Percentiles rank a stretch among this genome's conserved stretches.
Conservation (phyloP, 1,140 invertebrate genomes). For the Drosophila ambigua region DNA sequence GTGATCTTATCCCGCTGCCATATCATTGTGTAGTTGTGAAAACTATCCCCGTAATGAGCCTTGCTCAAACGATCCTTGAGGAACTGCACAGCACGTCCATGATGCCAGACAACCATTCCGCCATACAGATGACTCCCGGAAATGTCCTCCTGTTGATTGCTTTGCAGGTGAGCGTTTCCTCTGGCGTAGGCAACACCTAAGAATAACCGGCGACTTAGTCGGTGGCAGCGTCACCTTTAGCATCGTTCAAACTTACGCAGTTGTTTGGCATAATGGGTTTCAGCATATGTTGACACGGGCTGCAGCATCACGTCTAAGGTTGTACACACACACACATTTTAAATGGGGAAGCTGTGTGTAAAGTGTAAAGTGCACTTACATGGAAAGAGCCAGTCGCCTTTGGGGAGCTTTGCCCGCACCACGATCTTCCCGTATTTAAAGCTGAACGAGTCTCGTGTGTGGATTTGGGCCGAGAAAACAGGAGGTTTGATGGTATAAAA, state of each 20-base stretch:
- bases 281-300: constrained; percentile 64
- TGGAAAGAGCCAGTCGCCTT: constrained; percentile 71
- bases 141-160: constrained; percentile 52
- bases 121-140: constrained; percentile 63
- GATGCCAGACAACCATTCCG: constrained; percentile 58
- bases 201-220: neutral
- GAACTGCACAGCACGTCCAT: constrained; percentile 30
- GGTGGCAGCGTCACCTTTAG: neutral
- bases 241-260: constrained; percentile 48
- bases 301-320: constrained; percentile 68
- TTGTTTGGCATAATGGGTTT: constrained; percentile 65
- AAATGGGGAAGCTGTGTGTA: neutral
- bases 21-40: constrained; percentile 87
- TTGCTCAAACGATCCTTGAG: constrained; percentile 40
- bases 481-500: constrained; percentile 66
- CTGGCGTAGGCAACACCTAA: constrained; percentile 65
- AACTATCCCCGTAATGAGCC: constrained; percentile 86
- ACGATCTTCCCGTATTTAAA: constrained; percentile 70
- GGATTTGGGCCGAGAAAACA: constrained; percentile 64
- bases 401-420: constrained; percentile 64
- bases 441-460: constrained; percentile 62
- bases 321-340: neutral
- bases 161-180: constrained; percentile 53
- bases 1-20: constrained; percentile 86
- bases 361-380: constrained; percentile 33